Base-by-base conservation (phyloP, 1,140 invertebrate genomes). In the Zelostemma sp. region DNA sequence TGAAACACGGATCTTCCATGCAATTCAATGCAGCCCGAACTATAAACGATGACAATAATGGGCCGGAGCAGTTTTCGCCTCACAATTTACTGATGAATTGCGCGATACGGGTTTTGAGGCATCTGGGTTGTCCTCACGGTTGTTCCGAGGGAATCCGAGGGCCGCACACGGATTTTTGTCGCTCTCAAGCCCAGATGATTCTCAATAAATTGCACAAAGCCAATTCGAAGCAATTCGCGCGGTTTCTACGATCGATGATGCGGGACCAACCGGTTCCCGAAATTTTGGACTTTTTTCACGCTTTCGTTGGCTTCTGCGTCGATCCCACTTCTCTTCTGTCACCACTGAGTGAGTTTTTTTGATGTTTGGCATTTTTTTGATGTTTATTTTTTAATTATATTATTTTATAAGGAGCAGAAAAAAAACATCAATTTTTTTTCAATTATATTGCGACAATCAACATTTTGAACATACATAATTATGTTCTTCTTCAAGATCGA, bases 271-370 rank as follows among this genome's bases (percentile, higher is more conserved):
- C 93, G 0, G 84, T 98, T 15, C 85, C 90, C 1, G 95, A 97
- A 49, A 89, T 98, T 8, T 81, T 99, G 1, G 97, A 99, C 75
- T 95, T 98, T 76, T 92, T 99, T 41, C 98, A 99, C 83, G 90
- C 96, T 3, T 96, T 98, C 74, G 89, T 98, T 33, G 96, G 95
- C 12, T 99, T 97, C 81, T 99, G 98, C 85, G 89, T 95, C 45
- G 97, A 98, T 83, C 93, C 95, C 18, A 90, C 90, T 62, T 90
- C 91, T 1, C 86, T 95, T 63, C 83, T 96, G 1, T 96, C 94
- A 12, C 94, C 94, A 15, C 84, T 94, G 78, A 94, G 94, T 95
- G 87, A 92, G 93, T 90, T 68, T 65, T 50, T 51, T 57, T 11
- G 49, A 25, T 4, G 21, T n/a, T n/a, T n/a, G n/a, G n/a, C n/a